Conservation (phyloP, 2,888 invertebrate genomes). For the Metopia argyrocephala region DNA sequence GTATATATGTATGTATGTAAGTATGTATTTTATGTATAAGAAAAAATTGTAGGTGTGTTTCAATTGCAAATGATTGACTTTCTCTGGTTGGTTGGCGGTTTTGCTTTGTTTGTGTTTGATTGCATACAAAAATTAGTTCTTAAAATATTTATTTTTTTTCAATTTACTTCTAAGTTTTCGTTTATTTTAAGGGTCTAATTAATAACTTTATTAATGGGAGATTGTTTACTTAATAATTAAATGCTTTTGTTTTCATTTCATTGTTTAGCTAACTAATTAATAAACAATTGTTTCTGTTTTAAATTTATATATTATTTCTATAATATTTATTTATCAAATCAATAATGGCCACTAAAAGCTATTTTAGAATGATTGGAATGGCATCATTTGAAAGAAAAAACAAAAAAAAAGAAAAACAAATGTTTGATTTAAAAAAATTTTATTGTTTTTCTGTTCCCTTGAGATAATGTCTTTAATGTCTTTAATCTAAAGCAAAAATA, state of each 20-base stretch:
- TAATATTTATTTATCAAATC: conserved; percentile 4
- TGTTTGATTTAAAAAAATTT: too few species aligned
- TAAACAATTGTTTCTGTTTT: conserved; percentile 30
- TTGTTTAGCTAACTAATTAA: conserved; percentile 48
- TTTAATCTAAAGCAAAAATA: too few species aligned
- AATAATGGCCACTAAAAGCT: conserved; percentile 29
- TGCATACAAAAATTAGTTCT: conserved; percentile 15
- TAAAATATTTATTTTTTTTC: background rate
- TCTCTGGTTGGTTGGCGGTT: conserved; percentile 28
- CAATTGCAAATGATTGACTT: conserved; percentile 62
- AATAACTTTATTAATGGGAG: conserved; percentile 5
- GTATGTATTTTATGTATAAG: conserved; percentile 25
- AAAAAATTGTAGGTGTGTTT: conserved; percentile 54
- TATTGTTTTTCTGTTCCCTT: too few species aligned
- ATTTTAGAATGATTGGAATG: conserved; percentile 11
- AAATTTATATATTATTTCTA: background rate
- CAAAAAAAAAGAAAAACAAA: too few species aligned
- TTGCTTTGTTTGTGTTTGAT: conserved; percentile 44
- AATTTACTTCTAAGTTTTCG: background rate
- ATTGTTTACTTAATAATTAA: conserved; percentile 33
- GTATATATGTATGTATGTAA: background rate
- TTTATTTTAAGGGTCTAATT: background rate
- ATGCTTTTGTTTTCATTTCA: conserved; percentile 14
- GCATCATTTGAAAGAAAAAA: background rate
- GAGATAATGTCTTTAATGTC: too few species aligned